Conservation (phyloP, 2,113 vertebrate species). For the Erpornis zantholeuca region DNA sequence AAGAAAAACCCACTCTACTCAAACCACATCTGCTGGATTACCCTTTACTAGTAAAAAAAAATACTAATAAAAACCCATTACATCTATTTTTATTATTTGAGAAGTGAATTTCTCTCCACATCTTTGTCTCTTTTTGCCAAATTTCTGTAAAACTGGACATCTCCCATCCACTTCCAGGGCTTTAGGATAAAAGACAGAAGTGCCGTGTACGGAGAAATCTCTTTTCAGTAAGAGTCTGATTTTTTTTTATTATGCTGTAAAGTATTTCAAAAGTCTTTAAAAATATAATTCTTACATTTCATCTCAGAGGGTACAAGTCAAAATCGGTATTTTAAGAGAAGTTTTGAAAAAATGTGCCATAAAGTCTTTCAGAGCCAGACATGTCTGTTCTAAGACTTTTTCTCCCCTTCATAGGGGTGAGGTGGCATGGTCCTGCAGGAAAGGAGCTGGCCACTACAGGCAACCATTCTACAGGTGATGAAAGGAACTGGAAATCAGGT, state of each 20-base stretch:
- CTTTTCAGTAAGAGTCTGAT: background rate
- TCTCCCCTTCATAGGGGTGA: rapidly evolving
- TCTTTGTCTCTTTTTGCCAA: background rate
- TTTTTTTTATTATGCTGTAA: background rate
- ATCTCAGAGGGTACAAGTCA: background rate
- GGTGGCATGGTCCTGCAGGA: background rate
- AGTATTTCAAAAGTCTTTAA: background rate
- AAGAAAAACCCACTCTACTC: background rate
- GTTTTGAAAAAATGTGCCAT: background rate
- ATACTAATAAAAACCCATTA: background rate
- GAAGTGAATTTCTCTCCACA: background rate
- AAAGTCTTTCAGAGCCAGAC: background rate
- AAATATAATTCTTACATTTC: background rate
- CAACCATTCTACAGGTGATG: background rate
- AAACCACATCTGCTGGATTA: background rate
- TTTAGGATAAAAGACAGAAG: background rate
- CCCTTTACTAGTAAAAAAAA: background rate
- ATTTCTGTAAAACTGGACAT: background rate
- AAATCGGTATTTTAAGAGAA: background rate
- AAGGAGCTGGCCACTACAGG: background rate
- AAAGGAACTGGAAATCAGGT: background rate
- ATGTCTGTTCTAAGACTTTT: background rate
- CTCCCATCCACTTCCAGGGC: background rate
- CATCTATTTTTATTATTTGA: background rate
- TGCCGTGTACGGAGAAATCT: background rate